These are phyloP conservation scores for Batillaria attramentaria DNA, from an alignment of 1,140 invertebrate species.

Conservation along the genomic window DNA sequence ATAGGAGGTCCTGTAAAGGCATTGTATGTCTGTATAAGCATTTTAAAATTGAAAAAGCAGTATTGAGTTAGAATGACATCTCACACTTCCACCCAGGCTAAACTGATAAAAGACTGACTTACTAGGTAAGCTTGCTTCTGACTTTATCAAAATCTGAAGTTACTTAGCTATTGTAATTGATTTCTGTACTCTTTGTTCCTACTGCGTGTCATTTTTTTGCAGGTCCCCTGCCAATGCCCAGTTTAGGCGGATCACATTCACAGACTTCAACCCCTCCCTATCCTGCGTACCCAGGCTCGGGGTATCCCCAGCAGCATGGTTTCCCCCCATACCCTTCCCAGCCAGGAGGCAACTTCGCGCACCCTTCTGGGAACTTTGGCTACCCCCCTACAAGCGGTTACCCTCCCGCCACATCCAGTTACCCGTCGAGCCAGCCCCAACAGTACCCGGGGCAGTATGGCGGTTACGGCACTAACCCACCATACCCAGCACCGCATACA, in stretches of 20 bases:
- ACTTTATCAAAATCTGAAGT: too few relatives aligned
- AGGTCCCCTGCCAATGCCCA: slow-evolving; percentile 46
- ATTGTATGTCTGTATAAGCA: slow-evolving; percentile 8
- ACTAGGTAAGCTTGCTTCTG: too few relatives aligned
- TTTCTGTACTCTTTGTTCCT: too few relatives aligned
- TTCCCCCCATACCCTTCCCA: slow-evolving; percentile 13
- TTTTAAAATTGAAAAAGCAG: neutral
- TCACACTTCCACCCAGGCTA: too few relatives aligned
- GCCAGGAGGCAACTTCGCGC: slow-evolving; percentile 27
- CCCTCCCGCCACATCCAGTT: slow-evolving; percentile 15
- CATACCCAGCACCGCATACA: slow-evolving; percentile 25
- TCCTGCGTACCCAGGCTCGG: slow-evolving; percentile 66
- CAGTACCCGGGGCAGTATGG: slow-evolving; percentile 20
- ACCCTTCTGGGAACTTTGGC: slow-evolving; percentile 24
- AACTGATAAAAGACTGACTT: too few relatives aligned
- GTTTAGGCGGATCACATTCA: slow-evolving; percentile 20
- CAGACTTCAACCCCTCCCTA: slow-evolving; percentile 67
- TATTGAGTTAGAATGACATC: too few relatives aligned
- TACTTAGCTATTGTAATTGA: too few relatives aligned
- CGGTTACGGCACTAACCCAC: slow-evolving; percentile 27
- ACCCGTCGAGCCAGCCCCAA: slow-evolving; percentile 24
- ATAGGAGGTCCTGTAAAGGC: too few relatives aligned
- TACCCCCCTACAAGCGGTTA: slow-evolving; percentile 26
- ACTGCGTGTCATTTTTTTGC: too few relatives aligned
- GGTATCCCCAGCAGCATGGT: slow-evolving; percentile 26